A percentile compares a stretch with the other conserved stretches of the same genome.
These are phyloP conservation scores for Coelopa frigida DNA, from an alignment of 1,140 invertebrate genomes.

Conservation along the genomic window DNA sequence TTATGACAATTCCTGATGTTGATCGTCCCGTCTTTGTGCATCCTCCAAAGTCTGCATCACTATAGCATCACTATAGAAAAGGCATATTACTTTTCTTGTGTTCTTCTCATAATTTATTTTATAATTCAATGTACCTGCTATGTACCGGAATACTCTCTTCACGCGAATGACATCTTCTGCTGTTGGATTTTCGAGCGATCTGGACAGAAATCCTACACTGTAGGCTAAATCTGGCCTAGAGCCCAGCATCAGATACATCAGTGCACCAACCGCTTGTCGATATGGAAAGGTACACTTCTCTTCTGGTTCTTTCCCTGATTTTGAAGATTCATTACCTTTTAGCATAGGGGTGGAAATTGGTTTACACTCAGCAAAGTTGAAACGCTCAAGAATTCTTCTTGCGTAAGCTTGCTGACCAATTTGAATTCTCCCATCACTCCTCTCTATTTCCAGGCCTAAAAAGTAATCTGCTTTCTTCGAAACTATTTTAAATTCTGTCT, in stretches of 20 bases:
- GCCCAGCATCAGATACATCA: slow-evolving; percentile 43
- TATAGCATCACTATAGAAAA: slow-evolving; percentile 25
- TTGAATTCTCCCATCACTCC: too few species aligned
- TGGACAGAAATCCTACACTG: slow-evolving; percentile 38
- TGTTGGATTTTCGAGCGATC: slow-evolving; percentile 38
- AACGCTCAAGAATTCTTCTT: slow-evolving; percentile 33
- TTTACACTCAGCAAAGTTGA: slow-evolving; percentile 38
- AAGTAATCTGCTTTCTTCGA: slow-evolving; percentile 21
- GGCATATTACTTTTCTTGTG: slow-evolving; percentile 21
- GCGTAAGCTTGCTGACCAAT: slow-evolving; percentile 33
- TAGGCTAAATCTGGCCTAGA: slow-evolving; percentile 44
- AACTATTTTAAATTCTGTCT: slow-evolving; percentile 26
- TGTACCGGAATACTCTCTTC: slow-evolving; percentile 34
- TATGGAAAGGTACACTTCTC: slow-evolving; percentile 30
- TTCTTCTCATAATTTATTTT: too few species aligned
- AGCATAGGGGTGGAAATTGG: slow-evolving; percentile 33
- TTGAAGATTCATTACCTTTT: slow-evolving; percentile 19
- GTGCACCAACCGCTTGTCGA: slow-evolving; percentile 39
- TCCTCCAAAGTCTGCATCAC: slow-evolving; percentile 39
- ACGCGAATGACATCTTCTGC: slow-evolving; percentile 26
- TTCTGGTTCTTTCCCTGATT: slow-evolving; percentile 6
- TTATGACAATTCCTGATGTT: slow-evolving; percentile 29
- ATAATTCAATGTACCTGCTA: slow-evolving; percentile 27
- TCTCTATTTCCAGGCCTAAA: slow-evolving; percentile 30
- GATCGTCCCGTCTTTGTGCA: slow-evolving; percentile 31